Conservation (phyloP, 2,113 vertebrate genomes). For the Eulemur rufifrons region DNA sequence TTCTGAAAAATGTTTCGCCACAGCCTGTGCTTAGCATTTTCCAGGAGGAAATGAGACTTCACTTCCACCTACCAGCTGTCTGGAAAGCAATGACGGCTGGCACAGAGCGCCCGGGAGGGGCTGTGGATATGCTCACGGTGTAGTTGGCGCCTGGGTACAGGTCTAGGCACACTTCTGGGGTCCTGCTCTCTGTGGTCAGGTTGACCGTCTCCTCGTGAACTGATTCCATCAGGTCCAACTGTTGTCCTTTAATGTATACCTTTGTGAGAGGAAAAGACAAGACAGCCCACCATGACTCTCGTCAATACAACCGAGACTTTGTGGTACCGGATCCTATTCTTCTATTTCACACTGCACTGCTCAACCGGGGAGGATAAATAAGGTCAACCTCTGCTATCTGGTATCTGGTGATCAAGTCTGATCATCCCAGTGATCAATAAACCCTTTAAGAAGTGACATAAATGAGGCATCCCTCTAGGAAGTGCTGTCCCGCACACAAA, state of each 20-base stretch:
- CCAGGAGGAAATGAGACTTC: constrained; percentile 35
- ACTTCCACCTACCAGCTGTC: constrained; percentile 82
- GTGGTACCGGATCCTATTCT: not conserved
- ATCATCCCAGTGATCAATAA: not conserved
- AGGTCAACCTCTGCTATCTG: not conserved
- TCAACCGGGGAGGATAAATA: not conserved
- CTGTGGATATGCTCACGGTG: constrained; percentile 85
- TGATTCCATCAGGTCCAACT: constrained; percentile 79
- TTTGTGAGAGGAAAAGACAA: constrained; percentile 71
- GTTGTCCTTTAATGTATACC: constrained; percentile 84
- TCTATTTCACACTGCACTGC: not conserved
- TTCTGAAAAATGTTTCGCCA: not conserved
- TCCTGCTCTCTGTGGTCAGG: constrained; percentile 81
- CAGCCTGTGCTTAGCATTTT: not conserved
- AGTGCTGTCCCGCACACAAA: not conserved
- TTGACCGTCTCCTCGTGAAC: constrained; percentile 75
- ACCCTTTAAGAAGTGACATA: not conserved
- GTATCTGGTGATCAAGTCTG: not conserved
- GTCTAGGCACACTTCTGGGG: constrained; percentile 85
- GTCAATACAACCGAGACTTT: not conserved
- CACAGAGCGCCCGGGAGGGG: constrained; percentile 79
- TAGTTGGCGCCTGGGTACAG: constrained; percentile 88
- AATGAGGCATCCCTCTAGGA: not conserved
- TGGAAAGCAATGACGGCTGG: constrained; percentile 81
- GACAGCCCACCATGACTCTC: not conserved